Percentiles rank a stretch among this genome's conserved stretches.
phyloP scores from a whole-genome alignment of 2,797 vertebrate species.

The Enteromius trimaculatus region DNA sequence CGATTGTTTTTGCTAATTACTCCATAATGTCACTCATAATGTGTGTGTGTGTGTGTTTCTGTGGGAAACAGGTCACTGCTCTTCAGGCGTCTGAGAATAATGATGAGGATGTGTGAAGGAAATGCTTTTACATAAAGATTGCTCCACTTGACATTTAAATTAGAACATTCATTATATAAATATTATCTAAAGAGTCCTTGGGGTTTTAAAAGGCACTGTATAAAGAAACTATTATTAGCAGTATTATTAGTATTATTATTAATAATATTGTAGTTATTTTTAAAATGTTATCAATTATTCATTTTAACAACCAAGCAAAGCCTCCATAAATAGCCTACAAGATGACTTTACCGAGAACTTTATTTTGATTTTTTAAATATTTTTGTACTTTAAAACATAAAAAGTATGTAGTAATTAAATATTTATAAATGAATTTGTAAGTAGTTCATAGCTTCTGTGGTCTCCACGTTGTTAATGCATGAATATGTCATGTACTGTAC shows the following conservation, averaged over 20 bases:
- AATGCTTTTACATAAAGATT: neutral
- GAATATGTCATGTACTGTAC: neutral
- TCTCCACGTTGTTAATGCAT: too few species aligned
- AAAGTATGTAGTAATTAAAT: too few species aligned
- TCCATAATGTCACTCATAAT: too few species aligned
- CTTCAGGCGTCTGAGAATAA: constrained; percentile 10
- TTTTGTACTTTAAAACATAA: neutral
- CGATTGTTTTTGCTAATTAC: too few species aligned
- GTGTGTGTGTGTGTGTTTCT: neutral
- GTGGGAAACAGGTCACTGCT: constrained; percentile 10
- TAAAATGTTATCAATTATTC: neutral
- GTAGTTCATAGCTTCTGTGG: too few species aligned
- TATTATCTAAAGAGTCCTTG: neutral
- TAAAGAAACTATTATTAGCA: neutral
- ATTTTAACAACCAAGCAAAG: neutral
- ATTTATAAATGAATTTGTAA: too few species aligned
- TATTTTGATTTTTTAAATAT: neutral
- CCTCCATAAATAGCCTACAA: neutral
- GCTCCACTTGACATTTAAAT: neutral
- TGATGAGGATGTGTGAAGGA: neutral
- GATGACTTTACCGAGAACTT: neutral
- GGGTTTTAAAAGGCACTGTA: neutral
- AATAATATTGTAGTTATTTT: neutral
- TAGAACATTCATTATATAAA: neutral
- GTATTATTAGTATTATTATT: neutral